Evolutionary conservation across 2,113 vertebrate species (phyloP), one percentile per base, ranked within the genome.

Genomic region (Montifringilla adamsi): DNA sequence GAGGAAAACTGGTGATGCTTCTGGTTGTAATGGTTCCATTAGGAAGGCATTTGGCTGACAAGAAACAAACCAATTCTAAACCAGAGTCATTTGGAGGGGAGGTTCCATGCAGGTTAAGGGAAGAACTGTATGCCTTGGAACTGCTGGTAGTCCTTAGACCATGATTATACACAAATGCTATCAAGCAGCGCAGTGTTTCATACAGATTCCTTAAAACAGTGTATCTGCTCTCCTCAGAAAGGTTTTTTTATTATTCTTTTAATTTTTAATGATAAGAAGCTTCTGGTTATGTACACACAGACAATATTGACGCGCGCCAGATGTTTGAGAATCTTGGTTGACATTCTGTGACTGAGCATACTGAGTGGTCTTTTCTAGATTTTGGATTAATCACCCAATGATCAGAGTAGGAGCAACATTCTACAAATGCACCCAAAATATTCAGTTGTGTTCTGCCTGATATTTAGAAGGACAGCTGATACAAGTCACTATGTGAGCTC

Each of bases 111-210:
- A 66, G 19, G 6, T 60, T 43, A 67, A 44, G 21, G 12, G 28
- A 68, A 69, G 11, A 0, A 2, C 3, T 0, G 0, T 9, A 15
- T 3, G 0, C 8, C 62, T 62, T 69, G 28, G 20, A 60, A n/a
- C 16, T 58, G 8, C 35, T 47, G 12, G 10, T 41, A 7, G 3
- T 15, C 10, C 10, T 52, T 24, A 68, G 27, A 31, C 5, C 66
- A 12, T 8, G 2, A 16, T 31, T n/a, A 11, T 15, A 74, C 2
- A 44, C 7, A 70, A 30, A 1, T 41, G 15, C 20, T 49, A 9
- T 64, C 50, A 58, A 68, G 46, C 15, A 63, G 7, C 10, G 41
- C 23, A 35, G 5, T 2, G 4, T 58, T 26, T 63, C 33, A 17
- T 22, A 37, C 5, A 26, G 15, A 62, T 66, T 53, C 43, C 28